Evolutionary conservation across 2,888 invertebrate species (phyloP).

Genomic region (Podabrus alpinus): DNA sequence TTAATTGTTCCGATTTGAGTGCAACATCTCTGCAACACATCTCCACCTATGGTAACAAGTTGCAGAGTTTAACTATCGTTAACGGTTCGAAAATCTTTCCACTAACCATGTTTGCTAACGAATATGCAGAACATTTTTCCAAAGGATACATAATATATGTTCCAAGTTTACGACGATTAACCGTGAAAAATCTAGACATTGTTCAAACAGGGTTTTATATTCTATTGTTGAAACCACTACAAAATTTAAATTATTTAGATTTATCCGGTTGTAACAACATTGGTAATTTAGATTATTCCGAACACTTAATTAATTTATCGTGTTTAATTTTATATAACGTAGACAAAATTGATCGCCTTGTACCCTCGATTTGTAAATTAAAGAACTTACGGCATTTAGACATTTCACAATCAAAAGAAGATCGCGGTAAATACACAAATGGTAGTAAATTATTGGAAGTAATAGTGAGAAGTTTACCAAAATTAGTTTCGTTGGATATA

Average conservation of each 20-base stretch:
- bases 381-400: conserved; percentile 74
- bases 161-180: conserved; percentile 64
- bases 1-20: conserved; percentile 72
- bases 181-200: conserved; percentile 60
- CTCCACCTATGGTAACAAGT: conserved; percentile 69
- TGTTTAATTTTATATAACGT: conserved; percentile 84
- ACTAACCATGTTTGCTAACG: conserved; percentile 30
- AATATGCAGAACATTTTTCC: conserved; percentile 47
- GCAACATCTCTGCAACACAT: conserved; percentile 67
- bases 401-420: conserved; percentile 77
- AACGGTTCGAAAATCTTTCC: conserved; percentile 67
- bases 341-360: conserved; percentile 65
- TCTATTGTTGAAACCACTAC: conserved; percentile 63
- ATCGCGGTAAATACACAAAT: conserved; percentile 70
- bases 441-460: conserved; percentile 74
- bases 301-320: conserved; percentile 68
- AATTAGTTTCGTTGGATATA: conserved; percentile 85
- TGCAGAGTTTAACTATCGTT: conserved; percentile 73
- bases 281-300: conserved; percentile 69
- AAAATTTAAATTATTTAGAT: conserved; percentile 70
- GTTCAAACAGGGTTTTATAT: conserved; percentile 59
- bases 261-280: conserved; percentile 69
- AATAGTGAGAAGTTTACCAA: conserved; percentile 74
- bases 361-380: conserved; percentile 65
- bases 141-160: conserved; percentile 62